A percentile compares a stretch with the other conserved stretches of the same genome.
Evolutionary conservation across 2,797 vertebrate species (phyloP).

Genomic region (Loriculus beryllinus): DNA sequence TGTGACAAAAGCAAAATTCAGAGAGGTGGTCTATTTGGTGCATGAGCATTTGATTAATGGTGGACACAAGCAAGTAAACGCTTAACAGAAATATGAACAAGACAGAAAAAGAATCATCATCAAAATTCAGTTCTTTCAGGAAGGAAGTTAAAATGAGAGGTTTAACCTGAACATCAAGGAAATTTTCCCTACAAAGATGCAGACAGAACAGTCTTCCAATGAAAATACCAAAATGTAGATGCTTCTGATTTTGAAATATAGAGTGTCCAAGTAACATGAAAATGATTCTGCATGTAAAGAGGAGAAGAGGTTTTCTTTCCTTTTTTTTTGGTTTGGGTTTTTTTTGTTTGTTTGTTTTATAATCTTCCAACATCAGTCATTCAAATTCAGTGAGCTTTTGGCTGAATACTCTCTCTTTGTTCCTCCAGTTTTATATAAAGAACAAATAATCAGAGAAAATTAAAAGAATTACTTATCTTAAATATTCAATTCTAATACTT

Average conservation of each 20-base stretch:
- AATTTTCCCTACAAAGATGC: background rate
- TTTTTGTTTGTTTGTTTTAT: background rate
- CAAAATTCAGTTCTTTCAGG: background rate
- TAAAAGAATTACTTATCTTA: background rate
- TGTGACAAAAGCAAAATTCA: background rate
- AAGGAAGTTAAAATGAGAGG: background rate
- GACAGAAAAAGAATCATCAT: background rate
- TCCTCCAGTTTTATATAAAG: background rate
- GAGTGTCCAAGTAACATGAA: background rate
- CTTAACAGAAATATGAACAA: background rate
- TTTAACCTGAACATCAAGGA: background rate
- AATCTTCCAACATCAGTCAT: background rate
- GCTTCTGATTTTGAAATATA: background rate
- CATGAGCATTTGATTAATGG: background rate
- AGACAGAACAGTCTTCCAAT: background rate
- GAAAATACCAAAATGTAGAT: background rate
- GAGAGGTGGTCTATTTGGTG: background rate
- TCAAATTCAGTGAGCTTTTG: background rate
- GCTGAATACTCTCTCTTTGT: background rate
- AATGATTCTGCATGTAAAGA: background rate
- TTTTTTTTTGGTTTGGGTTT: background rate
- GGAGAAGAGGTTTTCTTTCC: fast-evolving
- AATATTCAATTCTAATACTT: background rate
- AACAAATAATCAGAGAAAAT: background rate
- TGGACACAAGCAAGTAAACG: background rate